These are phyloP conservation scores for Heliconius hortense DNA, from an alignment of 2,888 invertebrate species.

Conservation along the genomic window DNA sequence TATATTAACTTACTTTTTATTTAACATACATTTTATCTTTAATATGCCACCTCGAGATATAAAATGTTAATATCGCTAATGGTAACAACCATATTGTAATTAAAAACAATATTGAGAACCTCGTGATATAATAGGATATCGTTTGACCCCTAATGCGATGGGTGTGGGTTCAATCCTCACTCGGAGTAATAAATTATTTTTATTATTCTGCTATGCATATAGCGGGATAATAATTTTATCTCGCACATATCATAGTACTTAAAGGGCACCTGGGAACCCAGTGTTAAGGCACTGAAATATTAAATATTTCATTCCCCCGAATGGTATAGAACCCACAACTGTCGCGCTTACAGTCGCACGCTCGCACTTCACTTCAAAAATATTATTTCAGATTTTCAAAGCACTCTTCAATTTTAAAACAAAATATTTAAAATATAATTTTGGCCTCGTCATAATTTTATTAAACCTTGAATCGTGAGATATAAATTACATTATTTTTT, in stretches of 20 bases:
- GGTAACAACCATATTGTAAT: background rate
- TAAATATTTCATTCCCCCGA: too few relatives aligned
- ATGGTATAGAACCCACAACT: too few relatives aligned
- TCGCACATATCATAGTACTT: too few relatives aligned
- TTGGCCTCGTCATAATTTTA: constrained; percentile 4
- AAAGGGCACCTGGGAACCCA: too few relatives aligned
- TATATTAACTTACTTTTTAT: background rate
- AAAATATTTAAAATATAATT: background rate
- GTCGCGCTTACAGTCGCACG: too few relatives aligned
- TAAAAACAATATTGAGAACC: background rate
- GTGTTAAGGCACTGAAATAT: too few relatives aligned
- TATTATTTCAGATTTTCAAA: background rate
- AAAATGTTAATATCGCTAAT: background rate
- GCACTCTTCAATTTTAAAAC: background rate
- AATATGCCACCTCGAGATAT: too few relatives aligned
- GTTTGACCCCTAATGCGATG: background rate
- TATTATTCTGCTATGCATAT: too few relatives aligned
- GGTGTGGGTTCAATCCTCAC: background rate
- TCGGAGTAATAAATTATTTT: too few relatives aligned
- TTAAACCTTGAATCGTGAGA: background rate
- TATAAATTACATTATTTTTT: constrained; percentile 12
- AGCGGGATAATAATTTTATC: too few relatives aligned
- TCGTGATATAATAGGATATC: background rate
- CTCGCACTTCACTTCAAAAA: background rate
- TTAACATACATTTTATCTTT: background rate